Conservation (phyloP, 1,140 invertebrate genomes). For the Scaptomyza graminum region DNA sequence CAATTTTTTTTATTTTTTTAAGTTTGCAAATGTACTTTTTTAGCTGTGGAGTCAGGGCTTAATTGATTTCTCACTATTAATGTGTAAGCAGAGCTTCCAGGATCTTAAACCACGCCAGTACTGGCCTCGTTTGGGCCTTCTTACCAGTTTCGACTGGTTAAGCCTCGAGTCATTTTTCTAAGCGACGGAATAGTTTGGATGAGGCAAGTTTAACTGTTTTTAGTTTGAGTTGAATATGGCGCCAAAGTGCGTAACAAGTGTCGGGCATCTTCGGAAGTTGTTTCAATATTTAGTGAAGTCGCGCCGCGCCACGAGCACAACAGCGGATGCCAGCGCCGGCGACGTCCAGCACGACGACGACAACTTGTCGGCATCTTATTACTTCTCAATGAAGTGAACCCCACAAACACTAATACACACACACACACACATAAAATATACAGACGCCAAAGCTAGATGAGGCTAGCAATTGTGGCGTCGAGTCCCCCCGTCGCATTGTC, state of each 20-base stretch:
- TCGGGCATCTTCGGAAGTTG: constrained; percentile 67
- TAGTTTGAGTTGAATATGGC: constrained; percentile 47
- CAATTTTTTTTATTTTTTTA: too few relatives aligned
- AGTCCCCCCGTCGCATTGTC: constrained; percentile 57
- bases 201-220: too few relatives aligned
- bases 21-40: too few relatives aligned
- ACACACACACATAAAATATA: constrained; percentile 9
- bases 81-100: too few relatives aligned
- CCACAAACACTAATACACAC: neutral
- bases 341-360: constrained; percentile 71
- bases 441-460: constrained; percentile 53
- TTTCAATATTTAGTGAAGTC: constrained; percentile 59
- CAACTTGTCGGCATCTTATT: constrained; percentile 73
- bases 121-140: too few relatives aligned
- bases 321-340: constrained; percentile 36
- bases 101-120: too few relatives aligned
- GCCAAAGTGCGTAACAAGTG: constrained; percentile 79
- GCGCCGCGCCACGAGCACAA: constrained; percentile 9
- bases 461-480: constrained; percentile 68
- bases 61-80: too few relatives aligned
- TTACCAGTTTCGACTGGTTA: too few relatives aligned
- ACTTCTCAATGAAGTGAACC: constrained; percentile 50
- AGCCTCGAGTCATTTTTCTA: too few relatives aligned
- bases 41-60: too few relatives aligned
- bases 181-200: too few relatives aligned